Base-by-base conservation (phyloP, 2,113 vertebrate genomes). In the Lepus americanus region DNA sequence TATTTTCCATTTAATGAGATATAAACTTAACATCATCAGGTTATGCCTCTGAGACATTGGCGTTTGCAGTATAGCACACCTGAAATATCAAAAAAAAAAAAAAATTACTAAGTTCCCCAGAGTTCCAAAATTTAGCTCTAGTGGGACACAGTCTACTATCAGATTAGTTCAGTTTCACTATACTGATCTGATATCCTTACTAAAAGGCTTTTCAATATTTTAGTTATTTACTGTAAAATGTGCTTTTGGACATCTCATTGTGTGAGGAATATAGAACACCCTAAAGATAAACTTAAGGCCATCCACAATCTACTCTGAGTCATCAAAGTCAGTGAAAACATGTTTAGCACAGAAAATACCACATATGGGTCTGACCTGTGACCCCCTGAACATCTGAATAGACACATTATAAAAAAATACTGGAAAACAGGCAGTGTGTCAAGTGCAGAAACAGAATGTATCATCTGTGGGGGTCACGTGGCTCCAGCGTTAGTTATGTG, bases 251-350 rank as follows among this genome's bases (percentile, higher is more conserved):
- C 55, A 85, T n/a, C 44, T 9, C 23, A 53, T 63, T 78, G 44
- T 13, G 14, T 70, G 73, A 33, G 66, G 49, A 51, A 64, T 92
- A 55, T 87, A 73, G 22, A 83, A 13, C 67, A 59, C 59, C 29
- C 77, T 81, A 61, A 76, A 83, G 49, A 36, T 61, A 72, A 83
- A 67, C 14, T 33, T 59, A 51, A 81, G 44, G 13, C 39, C 27
- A 39, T 22, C 64, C 0, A 67, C 14, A 66, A 92, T 44, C 11
- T 66, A 10, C 33, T 87, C 13, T 10, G 23, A 74, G 44, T 59
- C 69, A 93, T 86, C 90, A 78, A 36, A 91, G 29, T 69, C 49
- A 80, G 49, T 39, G 44, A 61, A 67, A 90, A 49, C 49, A 79
- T 19, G 87, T n/a, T 33, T 64, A 61, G 53, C 55, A 74, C 20